These are phyloP conservation scores for Pangasius djambal DNA, from an alignment of 2,797 vertebrate species.

Conservation along the genomic window DNA sequence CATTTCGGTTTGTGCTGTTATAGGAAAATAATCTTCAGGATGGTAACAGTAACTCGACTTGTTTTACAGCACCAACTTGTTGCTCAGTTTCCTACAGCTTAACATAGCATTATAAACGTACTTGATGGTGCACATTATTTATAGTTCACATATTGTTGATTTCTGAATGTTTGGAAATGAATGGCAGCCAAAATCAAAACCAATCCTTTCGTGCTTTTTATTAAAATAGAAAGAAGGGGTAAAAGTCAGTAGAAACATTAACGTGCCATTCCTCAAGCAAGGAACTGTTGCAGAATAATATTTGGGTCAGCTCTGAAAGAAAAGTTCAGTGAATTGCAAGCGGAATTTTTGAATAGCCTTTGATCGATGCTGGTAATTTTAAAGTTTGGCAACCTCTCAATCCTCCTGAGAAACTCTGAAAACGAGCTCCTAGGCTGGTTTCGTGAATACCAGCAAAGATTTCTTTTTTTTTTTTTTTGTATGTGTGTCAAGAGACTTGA, in stretches of 20 bases:
- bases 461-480: not conserved
- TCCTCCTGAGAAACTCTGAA: conserved; percentile 64
- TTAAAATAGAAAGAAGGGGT: not conserved
- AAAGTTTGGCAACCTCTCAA: conserved; percentile 67
- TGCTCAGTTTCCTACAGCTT: not conserved
- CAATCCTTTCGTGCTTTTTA: not conserved
- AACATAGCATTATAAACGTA: not conserved
- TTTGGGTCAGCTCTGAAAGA: conserved; percentile 64
- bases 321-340: conserved; percentile 69
- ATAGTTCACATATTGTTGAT: not conserved
- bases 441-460: conserved; percentile 41
- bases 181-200: not conserved
- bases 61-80: not conserved
- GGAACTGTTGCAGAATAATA: conserved; percentile 66
- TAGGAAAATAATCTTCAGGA: not conserved
- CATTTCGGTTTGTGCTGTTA: not conserved
- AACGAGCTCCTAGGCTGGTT: conserved; percentile 57
- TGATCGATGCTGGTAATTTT: conserved; percentile 78
- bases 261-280: conserved; percentile 50
- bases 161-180: not conserved
- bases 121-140: not conserved
- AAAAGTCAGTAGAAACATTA: conserved; percentile 13
- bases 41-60: not conserved
- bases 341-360: conserved; percentile 70
- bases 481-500: conserved; percentile 40